These are phyloP conservation scores for Xylota segnis DNA, from an alignment of 2,888 invertebrate species.

Conservation along the genomic window DNA sequence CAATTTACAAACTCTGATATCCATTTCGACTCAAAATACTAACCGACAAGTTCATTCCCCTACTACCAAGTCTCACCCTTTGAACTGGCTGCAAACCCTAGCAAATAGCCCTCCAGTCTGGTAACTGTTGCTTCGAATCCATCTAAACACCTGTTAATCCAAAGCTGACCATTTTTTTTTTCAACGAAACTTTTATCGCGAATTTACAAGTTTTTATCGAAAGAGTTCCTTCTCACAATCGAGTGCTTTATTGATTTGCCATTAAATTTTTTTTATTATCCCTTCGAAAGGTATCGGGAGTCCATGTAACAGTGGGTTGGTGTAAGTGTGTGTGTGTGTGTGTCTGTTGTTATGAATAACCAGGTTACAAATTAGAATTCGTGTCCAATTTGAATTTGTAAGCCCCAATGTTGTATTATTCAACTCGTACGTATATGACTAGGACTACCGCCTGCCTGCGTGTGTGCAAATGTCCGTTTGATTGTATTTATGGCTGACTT, in stretches of 20 bases:
- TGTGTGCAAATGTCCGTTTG: conserved; percentile 56
- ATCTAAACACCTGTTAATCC: conserved; percentile 2
- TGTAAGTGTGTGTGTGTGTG: background rate
- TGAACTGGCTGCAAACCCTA: background rate
- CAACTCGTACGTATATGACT: conserved; percentile 41
- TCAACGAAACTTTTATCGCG: conserved; percentile 17
- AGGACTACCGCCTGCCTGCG: conserved; percentile 38
- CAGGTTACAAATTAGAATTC: conserved; percentile 68
- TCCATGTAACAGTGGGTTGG: background rate
- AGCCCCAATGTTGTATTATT: conserved; percentile 63
- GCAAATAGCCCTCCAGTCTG: background rate
- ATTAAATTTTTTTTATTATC: background rate
- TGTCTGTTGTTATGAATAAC: conserved; percentile 51
- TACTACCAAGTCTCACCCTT: background rate
- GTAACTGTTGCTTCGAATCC: background rate
- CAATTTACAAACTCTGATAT: too few relatives aligned
- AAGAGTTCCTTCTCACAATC: background rate
- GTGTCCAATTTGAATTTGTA: conserved; percentile 76
- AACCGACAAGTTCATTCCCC: too few relatives aligned
- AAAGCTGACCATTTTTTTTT: background rate
- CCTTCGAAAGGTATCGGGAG: background rate
- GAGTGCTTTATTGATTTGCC: background rate
- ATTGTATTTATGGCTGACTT: conserved; percentile 77
- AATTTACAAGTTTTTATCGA: conserved; percentile 24
- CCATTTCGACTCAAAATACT: too few relatives aligned